Conservation (phyloP, 1,140 invertebrate species). For the Brachionus koreanus region DNA sequence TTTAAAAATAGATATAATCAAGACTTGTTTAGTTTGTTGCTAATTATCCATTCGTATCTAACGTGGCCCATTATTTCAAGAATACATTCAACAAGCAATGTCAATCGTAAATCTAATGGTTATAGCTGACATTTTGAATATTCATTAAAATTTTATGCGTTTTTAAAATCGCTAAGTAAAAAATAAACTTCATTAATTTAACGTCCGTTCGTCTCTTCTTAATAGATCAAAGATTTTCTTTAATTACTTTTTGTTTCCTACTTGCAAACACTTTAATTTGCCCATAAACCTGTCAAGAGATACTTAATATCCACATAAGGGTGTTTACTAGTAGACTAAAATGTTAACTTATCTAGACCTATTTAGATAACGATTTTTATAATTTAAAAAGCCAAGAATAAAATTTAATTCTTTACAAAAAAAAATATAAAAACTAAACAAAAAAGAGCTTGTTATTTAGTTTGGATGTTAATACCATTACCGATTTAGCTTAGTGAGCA, state of each 20-base stretch:
- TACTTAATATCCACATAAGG: neutral
- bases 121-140: neutral
- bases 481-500: slow-evolving; percentile 1
- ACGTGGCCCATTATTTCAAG: neutral
- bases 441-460: neutral
- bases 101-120: neutral
- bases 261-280: neutral
- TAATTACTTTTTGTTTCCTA: neutral
- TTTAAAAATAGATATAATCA: neutral
- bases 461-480: neutral
- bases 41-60: neutral
- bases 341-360: neutral
- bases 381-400: neutral
- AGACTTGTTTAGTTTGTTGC: neutral
- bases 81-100: neutral
- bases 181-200: neutral
- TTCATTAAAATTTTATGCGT: neutral
- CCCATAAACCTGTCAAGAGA: neutral
- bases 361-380: slow-evolving; percentile 15
- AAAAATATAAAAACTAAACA: too few relatives aligned
- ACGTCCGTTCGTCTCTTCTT: neutral
- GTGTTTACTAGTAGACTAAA: neutral
- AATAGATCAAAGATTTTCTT: neutral
- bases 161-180: neutral
- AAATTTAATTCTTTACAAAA: neutral